These are phyloP conservation scores for Podabrus alpinus DNA, from an alignment of 2,888 invertebrate genomes.

Conservation along the genomic window DNA sequence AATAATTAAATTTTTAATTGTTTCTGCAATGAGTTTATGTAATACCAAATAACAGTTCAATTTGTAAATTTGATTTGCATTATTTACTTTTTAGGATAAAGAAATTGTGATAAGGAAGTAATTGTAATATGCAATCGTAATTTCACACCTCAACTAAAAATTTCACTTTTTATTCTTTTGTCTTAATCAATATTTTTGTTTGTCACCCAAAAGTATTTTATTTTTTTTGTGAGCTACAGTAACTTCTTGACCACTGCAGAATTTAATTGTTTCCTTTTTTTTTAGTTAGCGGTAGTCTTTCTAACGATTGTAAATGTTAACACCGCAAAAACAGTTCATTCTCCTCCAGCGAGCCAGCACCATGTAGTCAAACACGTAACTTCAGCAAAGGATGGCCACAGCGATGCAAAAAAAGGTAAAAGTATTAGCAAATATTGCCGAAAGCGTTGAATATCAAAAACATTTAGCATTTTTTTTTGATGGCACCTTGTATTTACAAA, in stretches of 20 bases:
- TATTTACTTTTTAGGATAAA: neutral
- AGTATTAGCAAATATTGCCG: neutral
- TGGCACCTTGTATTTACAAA: neutral
- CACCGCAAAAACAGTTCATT: neutral
- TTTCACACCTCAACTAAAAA: neutral
- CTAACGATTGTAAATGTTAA: neutral
- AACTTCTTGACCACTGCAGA: neutral
- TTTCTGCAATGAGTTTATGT: neutral
- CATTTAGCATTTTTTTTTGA: neutral
- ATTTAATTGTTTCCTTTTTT: neutral
- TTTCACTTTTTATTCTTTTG: neutral
- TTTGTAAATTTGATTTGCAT: neutral
- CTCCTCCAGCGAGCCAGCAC: neutral
- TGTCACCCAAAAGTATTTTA: neutral
- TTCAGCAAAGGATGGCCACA: neutral
- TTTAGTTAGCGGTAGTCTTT: neutral
- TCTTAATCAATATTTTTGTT: neutral
- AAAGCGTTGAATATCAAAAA: neutral
- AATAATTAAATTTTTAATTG: neutral
- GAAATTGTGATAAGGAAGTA: neutral
- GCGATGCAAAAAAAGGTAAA: slow-evolving; percentile 2
- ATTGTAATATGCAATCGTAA: neutral
- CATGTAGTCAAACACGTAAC: neutral
- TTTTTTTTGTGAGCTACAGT: neutral
- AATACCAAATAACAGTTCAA: neutral